Conservation (phyloP, 2,888 invertebrate genomes). For the Phania funesta region DNA sequence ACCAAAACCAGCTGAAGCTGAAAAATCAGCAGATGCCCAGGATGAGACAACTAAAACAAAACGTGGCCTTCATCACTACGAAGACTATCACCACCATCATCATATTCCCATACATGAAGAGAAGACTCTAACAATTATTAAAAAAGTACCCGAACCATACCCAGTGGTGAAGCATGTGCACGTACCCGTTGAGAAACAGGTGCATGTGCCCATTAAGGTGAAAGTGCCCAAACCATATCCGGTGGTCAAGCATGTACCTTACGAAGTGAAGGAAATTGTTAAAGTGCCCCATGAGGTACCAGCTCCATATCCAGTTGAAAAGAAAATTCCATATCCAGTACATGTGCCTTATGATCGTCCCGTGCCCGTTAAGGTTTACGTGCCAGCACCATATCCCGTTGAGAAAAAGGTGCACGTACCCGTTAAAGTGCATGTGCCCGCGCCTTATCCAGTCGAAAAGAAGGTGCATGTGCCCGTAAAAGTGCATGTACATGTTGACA, state of each 20-base stretch:
- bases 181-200: slow-evolving; percentile 84
- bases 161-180: slow-evolving; percentile 85
- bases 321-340: slow-evolving; percentile 88
- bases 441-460: slow-evolving; percentile 87
- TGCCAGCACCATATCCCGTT: slow-evolving; percentile 85
- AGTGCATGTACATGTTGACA: slow-evolving; percentile 88
- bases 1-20: slow-evolving; percentile 73
- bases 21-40: slow-evolving; percentile 69
- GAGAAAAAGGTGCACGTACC: slow-evolving; percentile 86
- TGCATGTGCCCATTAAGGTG: slow-evolving; percentile 84
- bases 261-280: slow-evolving; percentile 88
- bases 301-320: slow-evolving; percentile 89
- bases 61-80: slow-evolving; percentile 85
- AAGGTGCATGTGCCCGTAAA: slow-evolving; percentile 85
- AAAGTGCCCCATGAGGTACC: slow-evolving; percentile 90
- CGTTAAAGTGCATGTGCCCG: slow-evolving; percentile 88
- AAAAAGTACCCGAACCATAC: slow-evolving; percentile 87
- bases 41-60: slow-evolving; percentile 88
- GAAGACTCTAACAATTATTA: slow-evolving; percentile 87
- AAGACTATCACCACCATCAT: slow-evolving; percentile 79
- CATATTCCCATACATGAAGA: slow-evolving; percentile 81
- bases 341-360: slow-evolving; percentile 88
- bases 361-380: slow-evolving; percentile 87
- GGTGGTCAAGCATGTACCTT: slow-evolving; percentile 86
- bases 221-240: slow-evolving; percentile 87